phyloP scores from a whole-genome alignment of 2,888 invertebrate species.

The Leucania comma region DNA sequence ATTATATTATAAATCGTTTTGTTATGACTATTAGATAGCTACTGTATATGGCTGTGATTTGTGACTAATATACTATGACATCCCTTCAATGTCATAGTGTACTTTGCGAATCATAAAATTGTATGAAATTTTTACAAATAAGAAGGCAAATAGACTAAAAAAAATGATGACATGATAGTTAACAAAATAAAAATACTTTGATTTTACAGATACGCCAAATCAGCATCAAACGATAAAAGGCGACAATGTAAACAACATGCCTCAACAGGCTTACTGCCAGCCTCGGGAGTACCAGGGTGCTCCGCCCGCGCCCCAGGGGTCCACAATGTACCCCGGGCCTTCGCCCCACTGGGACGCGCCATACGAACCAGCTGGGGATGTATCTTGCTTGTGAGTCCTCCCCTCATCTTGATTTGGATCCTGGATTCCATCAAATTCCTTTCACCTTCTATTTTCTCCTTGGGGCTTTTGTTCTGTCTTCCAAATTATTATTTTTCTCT shows the following conservation, averaged over 20 bases:
- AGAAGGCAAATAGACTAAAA: no score
- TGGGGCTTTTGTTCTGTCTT: slow-evolving; percentile 12
- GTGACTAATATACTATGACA: not conserved
- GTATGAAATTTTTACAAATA: no score
- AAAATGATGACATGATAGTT: not conserved
- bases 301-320: slow-evolving; percentile 77
- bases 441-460: slow-evolving; percentile 47
- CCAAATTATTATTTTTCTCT: slow-evolving; percentile 20
- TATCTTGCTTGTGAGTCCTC: slow-evolving; percentile 90
- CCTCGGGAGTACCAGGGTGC: slow-evolving; percentile 83
- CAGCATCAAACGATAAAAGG: slow-evolving; percentile 85
- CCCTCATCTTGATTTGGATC: slow-evolving; percentile 80
- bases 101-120: no score
- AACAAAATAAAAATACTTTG: slow-evolving; percentile 67
- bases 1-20: no score
- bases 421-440: slow-evolving; percentile 71
- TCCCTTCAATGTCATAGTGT: not conserved
- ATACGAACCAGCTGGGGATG: slow-evolving; percentile 88
- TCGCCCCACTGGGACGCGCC: slow-evolving; percentile 84
- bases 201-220: slow-evolving; percentile 87
- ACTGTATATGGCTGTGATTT: not conserved
- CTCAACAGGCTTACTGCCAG: slow-evolving; percentile 83
- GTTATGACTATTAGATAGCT: not conserved
- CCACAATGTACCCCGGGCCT: slow-evolving; percentile 81
- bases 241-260: slow-evolving; percentile 91